A percentile compares a stretch with the other conserved stretches of the same genome.
Evolutionary conservation across 1,140 invertebrate genomes (phyloP).

Genomic region (Drosophila virilis): DNA sequence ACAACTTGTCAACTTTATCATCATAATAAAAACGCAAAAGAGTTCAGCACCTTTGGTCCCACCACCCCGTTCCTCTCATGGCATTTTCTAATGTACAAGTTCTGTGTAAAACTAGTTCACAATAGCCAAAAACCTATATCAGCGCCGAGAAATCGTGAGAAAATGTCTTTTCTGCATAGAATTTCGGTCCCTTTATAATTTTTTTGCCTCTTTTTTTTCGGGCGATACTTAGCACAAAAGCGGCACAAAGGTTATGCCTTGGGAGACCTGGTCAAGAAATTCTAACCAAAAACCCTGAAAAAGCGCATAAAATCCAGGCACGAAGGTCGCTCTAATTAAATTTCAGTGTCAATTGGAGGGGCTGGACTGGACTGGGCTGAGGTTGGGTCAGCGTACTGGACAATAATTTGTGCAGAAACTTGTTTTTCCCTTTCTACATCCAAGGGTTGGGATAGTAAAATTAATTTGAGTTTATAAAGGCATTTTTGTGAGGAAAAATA

Average conservation of each 20-base stretch:
- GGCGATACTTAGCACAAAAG: conserved; percentile 59
- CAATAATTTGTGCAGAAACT: conserved; percentile 46
- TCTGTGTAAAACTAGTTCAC: conserved; percentile 74
- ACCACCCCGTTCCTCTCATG: not conserved
- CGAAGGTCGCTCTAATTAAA: conserved; percentile 81
- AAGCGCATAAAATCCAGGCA: conserved; percentile 63
- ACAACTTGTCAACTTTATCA: conserved; percentile 46
- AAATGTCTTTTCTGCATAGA: conserved; percentile 68
- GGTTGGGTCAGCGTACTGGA: conserved; percentile 50
- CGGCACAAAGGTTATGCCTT: conserved; percentile 74
- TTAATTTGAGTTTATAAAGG: conserved; percentile 25
- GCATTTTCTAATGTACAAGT: conserved; percentile 67
- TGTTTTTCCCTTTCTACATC: conserved; percentile 23
- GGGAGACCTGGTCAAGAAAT: conserved; percentile 66
- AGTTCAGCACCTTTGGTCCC: conserved; percentile 71
- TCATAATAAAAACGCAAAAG: conserved; percentile 59
- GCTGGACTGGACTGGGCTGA: conserved; percentile 27
- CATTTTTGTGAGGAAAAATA: conserved; percentile 16
- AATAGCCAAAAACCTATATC: conserved; percentile 46
- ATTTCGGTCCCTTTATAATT: conserved; percentile 34
- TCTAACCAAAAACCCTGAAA: conserved; percentile 61
- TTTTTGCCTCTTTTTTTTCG: conserved; percentile 23
- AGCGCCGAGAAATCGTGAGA: conserved; percentile 74
- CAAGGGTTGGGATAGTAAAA: conserved; percentile 19
- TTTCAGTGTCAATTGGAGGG: conserved; percentile 71